Conservation (phyloP, 1,140 invertebrate species). For the Eupristina koningsbergeri region DNA sequence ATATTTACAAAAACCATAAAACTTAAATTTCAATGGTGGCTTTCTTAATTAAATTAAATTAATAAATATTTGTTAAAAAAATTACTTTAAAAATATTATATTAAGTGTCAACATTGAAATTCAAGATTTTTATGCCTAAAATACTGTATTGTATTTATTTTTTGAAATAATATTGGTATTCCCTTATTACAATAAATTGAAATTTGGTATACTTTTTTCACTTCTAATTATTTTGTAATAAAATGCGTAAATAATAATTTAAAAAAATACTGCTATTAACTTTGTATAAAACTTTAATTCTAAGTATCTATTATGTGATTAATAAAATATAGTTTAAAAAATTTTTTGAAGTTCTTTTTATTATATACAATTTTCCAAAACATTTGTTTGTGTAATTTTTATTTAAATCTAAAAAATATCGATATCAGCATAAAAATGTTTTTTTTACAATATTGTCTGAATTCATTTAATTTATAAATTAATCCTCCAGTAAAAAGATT, state of each 20-base stretch:
- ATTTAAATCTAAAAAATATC: neutral
- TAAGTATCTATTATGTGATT: slow-evolving; percentile 49
- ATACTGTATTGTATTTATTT: slow-evolving; percentile 39
- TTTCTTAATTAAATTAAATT: slow-evolving; percentile 27
- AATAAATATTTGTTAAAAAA: slow-evolving; percentile 14
- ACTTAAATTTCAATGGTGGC: slow-evolving; percentile 40
- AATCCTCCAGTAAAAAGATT: neutral
- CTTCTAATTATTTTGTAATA: slow-evolving; percentile 40
- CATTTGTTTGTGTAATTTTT: neutral
- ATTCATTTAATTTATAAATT: neutral
- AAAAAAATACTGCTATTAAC: slow-evolving; percentile 47
- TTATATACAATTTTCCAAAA: slow-evolving; percentile 39
- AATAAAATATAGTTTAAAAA: slow-evolving; percentile 47
- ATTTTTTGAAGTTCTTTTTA: slow-evolving; percentile 33
- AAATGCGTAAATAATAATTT: slow-evolving; percentile 35
- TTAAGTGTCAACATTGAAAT: slow-evolving; percentile 34
- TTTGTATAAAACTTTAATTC: slow-evolving; percentile 51
- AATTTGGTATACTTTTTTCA: slow-evolving; percentile 45
- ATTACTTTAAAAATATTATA: slow-evolving; percentile 24
- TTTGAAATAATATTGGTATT: slow-evolving; percentile 32
- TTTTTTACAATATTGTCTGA: too few relatives aligned
- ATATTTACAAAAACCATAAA: slow-evolving; percentile 34
- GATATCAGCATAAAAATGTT: slow-evolving; percentile 2
- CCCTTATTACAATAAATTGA: slow-evolving; percentile 31
- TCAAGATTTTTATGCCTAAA: slow-evolving; percentile 29